phyloP scores from a whole-genome alignment of 2,888 invertebrate species.

The Chrysolina oricalcia region DNA sequence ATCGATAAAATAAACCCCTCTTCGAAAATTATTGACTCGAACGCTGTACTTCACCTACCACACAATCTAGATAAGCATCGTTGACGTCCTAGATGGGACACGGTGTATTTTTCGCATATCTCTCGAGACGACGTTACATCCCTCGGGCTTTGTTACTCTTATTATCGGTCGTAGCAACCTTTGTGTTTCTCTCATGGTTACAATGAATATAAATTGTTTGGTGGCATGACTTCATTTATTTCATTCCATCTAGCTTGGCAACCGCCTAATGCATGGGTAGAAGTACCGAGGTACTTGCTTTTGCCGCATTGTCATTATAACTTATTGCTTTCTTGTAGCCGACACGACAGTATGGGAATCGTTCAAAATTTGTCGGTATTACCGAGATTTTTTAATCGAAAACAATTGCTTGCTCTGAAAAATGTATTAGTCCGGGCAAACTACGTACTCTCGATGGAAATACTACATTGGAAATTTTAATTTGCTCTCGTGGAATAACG shows the following conservation, averaged over 20 bases:
- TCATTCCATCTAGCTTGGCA: constrained; percentile 16
- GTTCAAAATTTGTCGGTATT: constrained; percentile 20
- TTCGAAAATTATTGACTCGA: constrained; percentile 33
- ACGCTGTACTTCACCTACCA: constrained; percentile 40
- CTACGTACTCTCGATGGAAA: too few species aligned
- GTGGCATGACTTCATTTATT: constrained; percentile 36
- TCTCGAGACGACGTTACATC: constrained; percentile 27
- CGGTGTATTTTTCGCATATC: constrained; percentile 41
- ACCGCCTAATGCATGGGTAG: constrained; percentile 20
- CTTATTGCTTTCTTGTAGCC: constrained; percentile 18
- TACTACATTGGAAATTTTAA: too few species aligned
- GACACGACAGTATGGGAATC: constrained; percentile 8
- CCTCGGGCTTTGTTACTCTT: constrained; percentile 27
- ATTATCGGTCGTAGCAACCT: constrained; percentile 25
- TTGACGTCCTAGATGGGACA: constrained; percentile 41
- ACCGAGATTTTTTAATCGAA: constrained; percentile 15
- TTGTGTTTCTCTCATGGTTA: constrained; percentile 29
- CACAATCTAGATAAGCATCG: constrained; percentile 44
- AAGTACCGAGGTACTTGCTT: constrained; percentile 24
- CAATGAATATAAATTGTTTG: constrained; percentile 37
- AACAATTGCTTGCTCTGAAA: not conserved
- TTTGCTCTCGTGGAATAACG: too few species aligned
- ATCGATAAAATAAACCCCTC: constrained; percentile 11
- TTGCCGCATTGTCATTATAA: constrained; percentile 25
- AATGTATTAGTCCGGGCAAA: not conserved